Conservation (phyloP, 1,140 invertebrate genomes). For the Magallana angulata region DNA sequence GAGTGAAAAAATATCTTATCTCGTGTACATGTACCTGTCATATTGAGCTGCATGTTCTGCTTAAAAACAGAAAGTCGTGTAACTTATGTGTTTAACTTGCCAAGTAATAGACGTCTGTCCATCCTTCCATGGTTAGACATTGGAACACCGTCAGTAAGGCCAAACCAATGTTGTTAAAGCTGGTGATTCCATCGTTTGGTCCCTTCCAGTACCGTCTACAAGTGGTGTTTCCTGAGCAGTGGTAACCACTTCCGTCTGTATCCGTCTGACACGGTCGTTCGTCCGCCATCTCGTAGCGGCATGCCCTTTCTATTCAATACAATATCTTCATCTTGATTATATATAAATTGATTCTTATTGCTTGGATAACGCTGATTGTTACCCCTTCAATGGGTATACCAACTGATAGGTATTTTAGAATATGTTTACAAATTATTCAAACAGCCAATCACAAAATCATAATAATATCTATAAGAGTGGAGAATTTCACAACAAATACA, state of each 20-base stretch:
- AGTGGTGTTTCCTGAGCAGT: slow-evolving; percentile 69
- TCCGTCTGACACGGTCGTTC: neutral
- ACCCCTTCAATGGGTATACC: too few species aligned
- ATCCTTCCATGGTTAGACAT: slow-evolving; percentile 99
- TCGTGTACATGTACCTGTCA: too few species aligned
- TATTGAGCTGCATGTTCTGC: too few species aligned
- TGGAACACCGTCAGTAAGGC: slow-evolving; percentile 99
- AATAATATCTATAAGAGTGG: too few species aligned
- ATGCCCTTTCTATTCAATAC: neutral
- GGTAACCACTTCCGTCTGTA: slow-evolving; percentile 55
- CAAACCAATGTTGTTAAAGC: slow-evolving; percentile 99
- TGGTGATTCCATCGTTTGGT: slow-evolving; percentile 99
- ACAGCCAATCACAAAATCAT: too few species aligned
- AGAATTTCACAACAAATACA: too few species aligned
- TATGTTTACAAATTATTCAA: too few species aligned
- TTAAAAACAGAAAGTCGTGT: too few species aligned
- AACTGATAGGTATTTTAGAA: too few species aligned
- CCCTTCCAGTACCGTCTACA: slow-evolving; percentile 93
- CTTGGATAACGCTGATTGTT: neutral
- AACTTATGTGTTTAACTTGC: slow-evolving; percentile 82
- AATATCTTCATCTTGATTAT: neutral
- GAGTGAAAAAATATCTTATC: neutral
- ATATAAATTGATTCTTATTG: neutral
- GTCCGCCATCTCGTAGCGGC: neutral
- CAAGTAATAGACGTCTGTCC: slow-evolving; percentile 99